Base-by-base conservation (phyloP, 2,797 vertebrate genomes). In the Poeciliopsis gracilis region DNA sequence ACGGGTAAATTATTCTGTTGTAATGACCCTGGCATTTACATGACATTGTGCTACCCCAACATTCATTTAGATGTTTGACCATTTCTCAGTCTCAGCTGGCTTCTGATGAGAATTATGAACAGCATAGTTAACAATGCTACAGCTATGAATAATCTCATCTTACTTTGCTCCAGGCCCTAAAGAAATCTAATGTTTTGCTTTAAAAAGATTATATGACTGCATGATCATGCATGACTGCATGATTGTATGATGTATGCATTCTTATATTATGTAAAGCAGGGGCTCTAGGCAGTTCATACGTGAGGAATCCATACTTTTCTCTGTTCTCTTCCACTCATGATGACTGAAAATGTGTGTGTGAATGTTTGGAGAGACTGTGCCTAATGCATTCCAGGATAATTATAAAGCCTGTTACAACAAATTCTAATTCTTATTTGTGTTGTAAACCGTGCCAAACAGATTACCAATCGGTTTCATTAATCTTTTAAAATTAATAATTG, bases 1-100 rank as follows among this genome's bases (percentile, higher is more conserved):
- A 79, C 72, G 71, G 71, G 79, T 47, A 83, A 67, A 82, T 79
- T 88, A 73, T 77, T 53, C 63, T 73, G 75, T 75, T 77, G 63
- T 88, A 87, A 91, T 87, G 78, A 82, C 63, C 70, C 82, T 73
- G 79, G 78, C 80, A 88, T 88, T 72, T 82, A 72, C 5, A 1
- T 71, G 70, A 75, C 76, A 74, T 49, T 78, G 79, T 45, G 66
- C 59, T 2, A 2, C 88, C 82, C 84, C 80, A 77, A 87, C 86
- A 83, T 88, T 84, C 87, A 77, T 49, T 79, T 75, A 82, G 80
- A 66, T 28, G 63, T 78, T 73, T 79, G 78, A 75, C 84, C 69
- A 86, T 83, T 76, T 47, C 45, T 89, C 79, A 87, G 63, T 63
- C 72, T 67, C 0, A 3, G 16, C 8, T 47, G 30, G 49, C 53